phyloP scores from a whole-genome alignment of 2,113 vertebrate genomes.

The Psittacus erithacus region DNA sequence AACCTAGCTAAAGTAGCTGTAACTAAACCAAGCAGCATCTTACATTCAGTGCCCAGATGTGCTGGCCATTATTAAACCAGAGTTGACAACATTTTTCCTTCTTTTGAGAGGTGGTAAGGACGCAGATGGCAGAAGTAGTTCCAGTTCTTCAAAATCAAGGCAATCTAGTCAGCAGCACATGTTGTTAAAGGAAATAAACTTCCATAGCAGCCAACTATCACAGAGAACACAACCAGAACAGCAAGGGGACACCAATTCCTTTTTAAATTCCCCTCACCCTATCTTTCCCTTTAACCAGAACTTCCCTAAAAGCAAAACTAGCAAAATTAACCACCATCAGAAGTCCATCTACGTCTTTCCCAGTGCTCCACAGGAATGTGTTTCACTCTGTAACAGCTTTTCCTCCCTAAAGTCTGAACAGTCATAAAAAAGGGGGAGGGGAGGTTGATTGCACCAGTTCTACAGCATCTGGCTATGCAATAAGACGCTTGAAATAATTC shows the following conservation, averaged over 20 bases:
- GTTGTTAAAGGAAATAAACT: not conserved
- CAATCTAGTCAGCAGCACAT: not conserved
- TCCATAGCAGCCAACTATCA: not conserved
- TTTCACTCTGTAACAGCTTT: not conserved
- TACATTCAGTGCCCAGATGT: not conserved
- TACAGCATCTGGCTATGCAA: constrained; percentile 65
- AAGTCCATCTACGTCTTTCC: not conserved
- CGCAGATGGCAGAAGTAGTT: not conserved
- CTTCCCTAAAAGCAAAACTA: not conserved
- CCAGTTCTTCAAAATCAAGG: not conserved
- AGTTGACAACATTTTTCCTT: not conserved
- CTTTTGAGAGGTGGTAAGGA: not conserved
- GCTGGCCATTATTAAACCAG: not conserved
- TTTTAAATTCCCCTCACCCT: not conserved
- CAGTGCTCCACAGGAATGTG: not conserved
- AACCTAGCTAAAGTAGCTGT: not conserved
- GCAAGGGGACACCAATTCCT: not conserved
- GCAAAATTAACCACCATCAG: not conserved
- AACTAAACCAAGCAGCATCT: not conserved
- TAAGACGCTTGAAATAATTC: constrained; percentile 64
- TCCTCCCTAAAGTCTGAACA: constrained; percentile 32
- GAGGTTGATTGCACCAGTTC: constrained; percentile 15
- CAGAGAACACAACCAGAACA: not conserved
- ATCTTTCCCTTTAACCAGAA: not conserved
- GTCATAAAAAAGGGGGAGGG: constrained; percentile 43